Evolutionary conservation across 2,797 vertebrate genomes (phyloP), one percentile per base, ranked within the genome.

Genomic region (Hephaestus fuliginosus): DNA sequence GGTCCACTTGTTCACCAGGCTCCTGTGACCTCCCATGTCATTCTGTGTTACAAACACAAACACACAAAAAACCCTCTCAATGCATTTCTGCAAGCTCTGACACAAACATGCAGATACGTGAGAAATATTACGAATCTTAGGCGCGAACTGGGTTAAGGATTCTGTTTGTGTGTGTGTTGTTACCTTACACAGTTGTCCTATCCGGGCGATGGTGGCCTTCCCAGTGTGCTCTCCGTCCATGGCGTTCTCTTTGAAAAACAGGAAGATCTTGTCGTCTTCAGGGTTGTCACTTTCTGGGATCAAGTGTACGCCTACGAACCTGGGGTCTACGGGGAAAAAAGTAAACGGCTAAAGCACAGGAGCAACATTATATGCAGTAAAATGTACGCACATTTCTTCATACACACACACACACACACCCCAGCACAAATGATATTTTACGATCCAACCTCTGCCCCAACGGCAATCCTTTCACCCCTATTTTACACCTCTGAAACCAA

Each of bases 151-250:
- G 10, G 52, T n/a, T 36, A 7, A 7, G 25, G 25, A 0, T 55
- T 81, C 70, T 49, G 68, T 71, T 73, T 82, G 65, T 65, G 78
- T 86, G 76, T 88, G 75, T 92, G 92, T 89, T 93, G 91, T 97
- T 95, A 99, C 98, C 97, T 99, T 99, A 95, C 98, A 99, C 91
- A 99, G 97, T 96, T 99, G 98, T 91, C 97, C 98, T 90, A 99
- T 98, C 89, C 98, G 95, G 91, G 98, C 97, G 1, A 99, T 97
- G 52, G 98, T 99, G 25, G 98, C 98, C 93, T 99, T 99, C 82
- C 98, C 98, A 14, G 96, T 96, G 93, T 99, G 97, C 80, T 99
- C 98, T 48, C 98, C 98, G 58, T 99, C 98, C 90, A 99, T 98
- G 25, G 98, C 98, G 36, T 97, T 99, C 95, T 99, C 98, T 74